Evolutionary conservation across 2,888 invertebrate genomes (phyloP).

Genomic region (Cephalotes varians): DNA sequence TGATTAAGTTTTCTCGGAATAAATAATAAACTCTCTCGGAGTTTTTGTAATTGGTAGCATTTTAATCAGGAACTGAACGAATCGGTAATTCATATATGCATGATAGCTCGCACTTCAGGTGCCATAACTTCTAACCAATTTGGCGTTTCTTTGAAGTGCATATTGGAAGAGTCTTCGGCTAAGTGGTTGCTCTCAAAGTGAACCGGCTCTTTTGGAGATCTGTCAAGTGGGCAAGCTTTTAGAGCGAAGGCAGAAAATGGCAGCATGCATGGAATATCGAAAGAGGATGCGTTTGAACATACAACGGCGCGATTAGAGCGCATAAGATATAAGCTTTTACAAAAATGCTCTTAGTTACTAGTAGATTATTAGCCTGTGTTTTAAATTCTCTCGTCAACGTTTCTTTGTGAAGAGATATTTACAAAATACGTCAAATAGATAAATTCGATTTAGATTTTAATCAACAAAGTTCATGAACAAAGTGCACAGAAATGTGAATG

Average conservation of each 20-base stretch:
- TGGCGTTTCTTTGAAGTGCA: conserved; percentile 58
- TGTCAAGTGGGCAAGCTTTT: conserved; percentile 55
- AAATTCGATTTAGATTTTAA: conserved; percentile 17
- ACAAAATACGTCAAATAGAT: background rate
- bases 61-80: background rate
- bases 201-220: conserved; percentile 46
- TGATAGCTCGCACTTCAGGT: conserved; percentile 35
- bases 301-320: conserved; percentile 24
- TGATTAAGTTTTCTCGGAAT: background rate
- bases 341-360: background rate
- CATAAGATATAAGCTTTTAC: conserved; percentile 7
- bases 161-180: conserved; percentile 50
- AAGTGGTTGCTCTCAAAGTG: conserved; percentile 50
- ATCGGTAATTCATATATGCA: conserved; percentile 24
- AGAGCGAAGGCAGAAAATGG: conserved; percentile 32
- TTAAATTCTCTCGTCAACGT: background rate
- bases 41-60: background rate
- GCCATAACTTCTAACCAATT: conserved; percentile 56
- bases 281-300: conserved; percentile 39
- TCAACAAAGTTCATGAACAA: background rate
- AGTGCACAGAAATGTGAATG: background rate
- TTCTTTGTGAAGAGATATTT: background rate
- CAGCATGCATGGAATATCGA: conserved; percentile 31
- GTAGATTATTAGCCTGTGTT: background rate
- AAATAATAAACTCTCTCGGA: background rate